A percentile compares a stretch with the other conserved stretches of the same genome.
Conservation (phyloP, 2,113 vertebrate species). For the Carassius carassius region DNA sequence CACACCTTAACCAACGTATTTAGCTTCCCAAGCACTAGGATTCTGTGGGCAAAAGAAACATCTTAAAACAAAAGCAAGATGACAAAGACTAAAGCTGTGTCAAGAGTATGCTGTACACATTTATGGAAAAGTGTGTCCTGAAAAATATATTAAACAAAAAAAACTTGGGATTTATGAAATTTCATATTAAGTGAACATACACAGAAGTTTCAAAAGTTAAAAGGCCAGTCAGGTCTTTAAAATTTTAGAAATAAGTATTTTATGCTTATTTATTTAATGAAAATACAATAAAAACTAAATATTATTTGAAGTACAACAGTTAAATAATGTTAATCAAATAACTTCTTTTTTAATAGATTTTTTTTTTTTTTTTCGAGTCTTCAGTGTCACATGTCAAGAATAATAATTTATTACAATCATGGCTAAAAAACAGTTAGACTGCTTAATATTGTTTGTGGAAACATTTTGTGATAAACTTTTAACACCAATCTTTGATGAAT, state of each 20-base stretch:
- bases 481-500: too few species aligned
- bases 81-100: neutral
- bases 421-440: too few species aligned
- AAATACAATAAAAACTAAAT: neutral
- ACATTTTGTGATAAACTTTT: too few species aligned
- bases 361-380: too few species aligned
- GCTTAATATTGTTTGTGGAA: too few species aligned
- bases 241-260: neutral
- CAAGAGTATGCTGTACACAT: neutral
- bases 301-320: too few species aligned
- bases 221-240: neutral
- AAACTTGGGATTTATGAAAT: too few species aligned
- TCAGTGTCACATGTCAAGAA: too few species aligned
- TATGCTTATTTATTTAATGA: neutral
- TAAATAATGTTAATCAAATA: neutral
- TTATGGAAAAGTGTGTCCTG: neutral
- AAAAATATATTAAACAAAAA: neutral
- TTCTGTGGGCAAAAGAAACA: constrained; percentile 69
- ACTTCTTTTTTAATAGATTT: neutral
- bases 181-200: neutral
- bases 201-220: neutral
- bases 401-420: too few species aligned
- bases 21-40: constrained; percentile 86
- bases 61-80: neutral
- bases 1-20: constrained; percentile 89